A percentile compares a stretch with the other conserved stretches of the same genome.
phyloP scores from a whole-genome alignment of 2,888 invertebrate genomes.

The Drosophila lacicola region DNA sequence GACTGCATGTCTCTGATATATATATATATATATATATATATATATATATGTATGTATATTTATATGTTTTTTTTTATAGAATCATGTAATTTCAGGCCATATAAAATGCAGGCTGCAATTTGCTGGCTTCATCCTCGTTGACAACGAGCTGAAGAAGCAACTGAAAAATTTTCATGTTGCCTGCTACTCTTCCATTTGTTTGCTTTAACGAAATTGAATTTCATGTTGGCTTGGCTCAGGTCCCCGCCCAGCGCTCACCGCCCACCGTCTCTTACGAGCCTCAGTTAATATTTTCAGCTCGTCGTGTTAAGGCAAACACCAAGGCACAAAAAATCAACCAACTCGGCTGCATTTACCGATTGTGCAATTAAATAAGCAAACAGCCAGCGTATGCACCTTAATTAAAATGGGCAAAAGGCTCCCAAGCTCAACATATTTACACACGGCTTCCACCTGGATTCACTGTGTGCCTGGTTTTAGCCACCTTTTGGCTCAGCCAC shows the following conservation, averaged over 20 bases:
- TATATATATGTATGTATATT: conserved; percentile 9
- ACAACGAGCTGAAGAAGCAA: conserved; percentile 54
- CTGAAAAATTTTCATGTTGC: conserved; percentile 56
- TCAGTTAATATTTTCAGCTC: conserved; percentile 69
- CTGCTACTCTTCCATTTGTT: conserved; percentile 56
- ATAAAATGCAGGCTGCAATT: conserved; percentile 79
- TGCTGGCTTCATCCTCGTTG: conserved; percentile 49
- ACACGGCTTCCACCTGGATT: conserved; percentile 19
- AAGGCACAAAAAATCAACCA: conserved; percentile 58
- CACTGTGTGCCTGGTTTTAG: conserved; percentile 36
- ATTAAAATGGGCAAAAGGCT: conserved; percentile 68
- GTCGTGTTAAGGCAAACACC: conserved; percentile 71
- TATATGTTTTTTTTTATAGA: conserved; percentile 22
- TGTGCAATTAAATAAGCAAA: conserved; percentile 79
- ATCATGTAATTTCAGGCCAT: conserved; percentile 71
- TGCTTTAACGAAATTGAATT: conserved; percentile 78
- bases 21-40: conserved; percentile 4
- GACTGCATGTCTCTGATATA: conserved; percentile 27
- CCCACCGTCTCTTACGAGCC: neutral
- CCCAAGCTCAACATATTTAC: conserved; percentile 54
- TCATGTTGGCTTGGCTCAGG: conserved; percentile 51
- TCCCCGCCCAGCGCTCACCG: conserved; percentile 1
- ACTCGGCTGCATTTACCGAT: conserved; percentile 67
- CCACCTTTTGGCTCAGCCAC: conserved; percentile 31
- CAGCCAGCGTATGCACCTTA: conserved; percentile 60